Evolutionary conservation across 2,113 vertebrate genomes (phyloP).

Genomic region (Eretmochelys imbricata): DNA sequence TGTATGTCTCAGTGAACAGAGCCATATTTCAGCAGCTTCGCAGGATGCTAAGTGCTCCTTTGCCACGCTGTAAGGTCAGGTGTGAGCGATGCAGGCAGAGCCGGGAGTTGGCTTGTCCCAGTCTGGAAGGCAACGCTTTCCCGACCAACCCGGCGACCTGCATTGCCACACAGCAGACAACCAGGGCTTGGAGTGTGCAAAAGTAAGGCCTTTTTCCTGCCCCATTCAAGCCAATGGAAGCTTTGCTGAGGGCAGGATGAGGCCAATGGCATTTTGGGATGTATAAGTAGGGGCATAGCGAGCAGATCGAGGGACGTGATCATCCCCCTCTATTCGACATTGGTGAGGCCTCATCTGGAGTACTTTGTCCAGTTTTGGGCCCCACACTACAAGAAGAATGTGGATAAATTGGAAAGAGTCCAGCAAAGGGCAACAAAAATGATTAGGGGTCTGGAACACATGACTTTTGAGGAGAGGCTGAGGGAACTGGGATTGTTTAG

Average conservation of each 20-base stretch:
- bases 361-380: too few species aligned
- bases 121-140: background rate
- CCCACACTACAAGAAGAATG: too few species aligned
- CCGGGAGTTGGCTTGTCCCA: background rate
- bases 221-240: background rate
- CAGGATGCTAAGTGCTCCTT: background rate
- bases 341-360: too few species aligned
- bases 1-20: background rate
- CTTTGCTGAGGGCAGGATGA: background rate
- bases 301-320: too few species aligned
- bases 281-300: too few species aligned
- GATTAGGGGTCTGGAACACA: too few species aligned
- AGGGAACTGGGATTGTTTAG: too few species aligned
- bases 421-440: too few species aligned
- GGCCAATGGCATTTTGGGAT: too few species aligned
- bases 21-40: background rate
- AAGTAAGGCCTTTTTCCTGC: background rate
- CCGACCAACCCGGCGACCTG: background rate
- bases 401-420: too few species aligned
- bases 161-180: background rate
- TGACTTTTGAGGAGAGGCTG: too few species aligned
- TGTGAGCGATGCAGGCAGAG: background rate
- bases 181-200: background rate
- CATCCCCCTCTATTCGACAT: too few species aligned
- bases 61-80: background rate